Conservation (phyloP, 1,140 invertebrate species). For the Halesus radiatus region DNA sequence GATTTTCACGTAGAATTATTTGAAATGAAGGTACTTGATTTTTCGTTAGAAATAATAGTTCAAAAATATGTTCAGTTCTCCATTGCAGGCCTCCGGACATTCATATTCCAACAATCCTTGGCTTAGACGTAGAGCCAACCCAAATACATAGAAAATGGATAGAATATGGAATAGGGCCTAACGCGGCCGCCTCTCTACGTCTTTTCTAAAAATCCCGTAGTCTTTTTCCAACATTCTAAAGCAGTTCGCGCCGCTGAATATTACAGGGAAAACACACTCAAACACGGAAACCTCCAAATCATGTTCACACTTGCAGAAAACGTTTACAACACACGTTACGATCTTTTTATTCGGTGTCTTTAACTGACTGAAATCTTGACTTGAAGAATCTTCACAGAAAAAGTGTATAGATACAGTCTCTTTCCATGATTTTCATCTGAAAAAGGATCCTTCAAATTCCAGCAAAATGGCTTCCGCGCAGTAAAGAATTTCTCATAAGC, state of each 20-base stretch:
- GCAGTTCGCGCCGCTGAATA: background rate
- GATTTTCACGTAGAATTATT: too few relatives aligned
- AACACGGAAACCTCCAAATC: background rate
- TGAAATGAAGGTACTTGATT: too few relatives aligned
- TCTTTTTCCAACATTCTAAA: background rate
- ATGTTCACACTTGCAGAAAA: background rate
- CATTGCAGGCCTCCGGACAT: conserved; percentile 20
- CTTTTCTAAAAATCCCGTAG: background rate
- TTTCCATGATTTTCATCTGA: background rate
- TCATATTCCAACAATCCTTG: conserved; percentile 32
- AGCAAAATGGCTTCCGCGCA: background rate
- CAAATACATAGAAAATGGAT: conserved; percentile 51
- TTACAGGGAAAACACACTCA: too few relatives aligned
- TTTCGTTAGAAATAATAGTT: too few relatives aligned
- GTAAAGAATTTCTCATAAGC: background rate
- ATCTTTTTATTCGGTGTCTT: background rate
- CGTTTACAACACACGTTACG: background rate
- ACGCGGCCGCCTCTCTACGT: conserved; percentile 9
- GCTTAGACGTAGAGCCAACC: conserved; percentile 32
- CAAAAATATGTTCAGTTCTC: background rate
- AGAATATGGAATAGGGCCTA: conserved; percentile 53
- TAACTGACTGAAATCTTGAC: background rate
- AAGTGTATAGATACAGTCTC: background rate
- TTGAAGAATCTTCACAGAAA: background rate
- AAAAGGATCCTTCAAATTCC: background rate